phyloP scores from a whole-genome alignment of 1,140 invertebrate genomes.

The Drosophila arizonae region DNA sequence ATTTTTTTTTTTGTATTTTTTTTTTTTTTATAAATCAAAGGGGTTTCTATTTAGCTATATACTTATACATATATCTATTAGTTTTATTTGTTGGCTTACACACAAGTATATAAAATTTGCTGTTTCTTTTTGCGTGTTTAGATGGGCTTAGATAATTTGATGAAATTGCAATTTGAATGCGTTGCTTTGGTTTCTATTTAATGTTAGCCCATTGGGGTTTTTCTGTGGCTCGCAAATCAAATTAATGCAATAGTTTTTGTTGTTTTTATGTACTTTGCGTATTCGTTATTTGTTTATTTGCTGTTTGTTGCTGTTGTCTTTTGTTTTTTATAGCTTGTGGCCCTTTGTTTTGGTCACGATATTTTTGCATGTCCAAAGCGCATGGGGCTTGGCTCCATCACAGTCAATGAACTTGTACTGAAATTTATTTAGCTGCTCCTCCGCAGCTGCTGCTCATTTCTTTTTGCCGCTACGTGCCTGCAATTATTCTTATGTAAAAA shows the following conservation, averaged over 20 bases:
- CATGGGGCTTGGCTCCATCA: neutral
- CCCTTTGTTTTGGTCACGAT: conserved; percentile 48
- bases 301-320: neutral
- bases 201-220: conserved; percentile 17
- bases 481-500: conserved; percentile 62
- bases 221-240: conserved; percentile 29
- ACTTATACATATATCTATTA: no score
- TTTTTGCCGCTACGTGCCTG: conserved; percentile 58
- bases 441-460: conserved; percentile 1
- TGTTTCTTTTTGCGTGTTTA: no score
- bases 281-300: conserved; percentile 37
- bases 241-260: conserved; percentile 35
- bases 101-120: no score
- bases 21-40: no score
- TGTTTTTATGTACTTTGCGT: conserved; percentile 11
- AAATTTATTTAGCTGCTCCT: no score
- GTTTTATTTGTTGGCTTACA: no score
- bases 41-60: no score
- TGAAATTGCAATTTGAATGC: conserved; percentile 6
- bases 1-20: no score
- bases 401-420: conserved; percentile 68
- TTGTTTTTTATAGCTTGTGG: neutral
- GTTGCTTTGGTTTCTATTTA: neutral
- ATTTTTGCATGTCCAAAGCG: conserved; percentile 22
- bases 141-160: no score